phyloP scores from a whole-genome alignment of 2,113 vertebrate species.

The Centropus unirufus region DNA sequence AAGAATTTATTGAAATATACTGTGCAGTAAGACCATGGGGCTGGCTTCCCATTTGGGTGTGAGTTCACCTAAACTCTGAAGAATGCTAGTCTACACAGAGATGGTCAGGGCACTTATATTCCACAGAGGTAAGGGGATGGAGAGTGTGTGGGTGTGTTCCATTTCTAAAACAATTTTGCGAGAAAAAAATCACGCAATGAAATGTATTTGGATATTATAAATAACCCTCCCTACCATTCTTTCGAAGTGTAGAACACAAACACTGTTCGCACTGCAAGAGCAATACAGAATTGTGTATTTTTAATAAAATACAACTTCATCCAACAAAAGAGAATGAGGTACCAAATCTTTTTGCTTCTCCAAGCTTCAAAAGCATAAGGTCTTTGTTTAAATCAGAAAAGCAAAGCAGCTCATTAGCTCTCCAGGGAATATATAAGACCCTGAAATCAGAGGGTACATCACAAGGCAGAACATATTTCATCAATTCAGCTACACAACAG shows the following conservation, averaged over 20 bases:
- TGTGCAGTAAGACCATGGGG: not conserved
- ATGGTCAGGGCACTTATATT: not conserved
- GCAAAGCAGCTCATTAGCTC: not conserved
- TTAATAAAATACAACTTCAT: not conserved
- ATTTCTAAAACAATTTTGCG: not conserved
- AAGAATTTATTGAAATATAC: not conserved
- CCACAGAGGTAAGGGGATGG: not conserved
- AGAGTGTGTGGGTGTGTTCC: not conserved
- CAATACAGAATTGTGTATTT: not conserved
- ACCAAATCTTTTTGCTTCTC: not conserved
- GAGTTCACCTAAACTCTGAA: not conserved
- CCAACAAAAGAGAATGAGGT: not conserved
- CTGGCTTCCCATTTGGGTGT: not conserved
- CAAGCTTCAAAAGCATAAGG: not conserved
- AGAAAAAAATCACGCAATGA: not conserved
- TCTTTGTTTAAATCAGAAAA: not conserved
- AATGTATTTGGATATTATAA: not conserved
- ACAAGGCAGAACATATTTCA: not conserved
- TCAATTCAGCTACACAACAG: not conserved
- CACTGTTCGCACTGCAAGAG: not conserved
- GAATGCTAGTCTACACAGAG: not conserved
- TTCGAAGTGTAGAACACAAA: not conserved
- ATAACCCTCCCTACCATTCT: not conserved
- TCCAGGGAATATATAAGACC: fast-evolving
- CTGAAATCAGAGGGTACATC: not conserved